phyloP scores from a whole-genome alignment of 1,140 invertebrate genomes.

The Heliconius melpomene region DNA sequence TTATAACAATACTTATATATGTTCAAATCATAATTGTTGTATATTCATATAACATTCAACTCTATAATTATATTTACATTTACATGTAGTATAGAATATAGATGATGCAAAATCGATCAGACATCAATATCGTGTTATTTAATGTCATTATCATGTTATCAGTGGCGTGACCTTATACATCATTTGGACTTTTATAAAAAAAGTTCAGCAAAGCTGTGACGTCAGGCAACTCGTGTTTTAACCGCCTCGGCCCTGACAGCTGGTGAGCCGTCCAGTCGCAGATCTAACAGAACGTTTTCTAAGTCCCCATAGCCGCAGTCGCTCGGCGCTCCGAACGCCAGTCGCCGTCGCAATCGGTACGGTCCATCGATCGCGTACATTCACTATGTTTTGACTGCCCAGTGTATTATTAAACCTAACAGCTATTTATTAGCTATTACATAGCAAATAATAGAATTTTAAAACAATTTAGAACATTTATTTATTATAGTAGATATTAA shows the following conservation, averaged over 20 bases:
- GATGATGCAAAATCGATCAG: background rate
- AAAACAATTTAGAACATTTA: background rate
- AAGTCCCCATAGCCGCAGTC: conserved; percentile 31
- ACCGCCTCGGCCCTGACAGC: conserved; percentile 5
- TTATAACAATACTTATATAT: too few species aligned
- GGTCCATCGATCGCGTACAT: conserved; percentile 56
- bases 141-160: conserved; percentile 8
- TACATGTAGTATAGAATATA: background rate
- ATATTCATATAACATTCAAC: background rate
- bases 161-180: background rate
- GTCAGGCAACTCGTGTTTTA: conserved; percentile 10
- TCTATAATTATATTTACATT: background rate
- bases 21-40: too few species aligned
- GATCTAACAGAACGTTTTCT: conserved; percentile 8
- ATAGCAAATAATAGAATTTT: background rate
- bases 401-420: conserved; percentile 13
- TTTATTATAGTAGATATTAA: background rate
- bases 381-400: conserved; percentile 54
- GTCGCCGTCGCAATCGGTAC: conserved; percentile 43
- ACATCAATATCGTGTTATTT: background rate
- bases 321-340: conserved; percentile 41
- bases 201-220: conserved; percentile 5
- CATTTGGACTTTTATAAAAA: conserved; percentile 7
- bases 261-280: background rate
- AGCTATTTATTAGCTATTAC: background rate